phyloP scores from a whole-genome alignment of 2,113 vertebrate genomes.

The Electrona antarctica region DNA sequence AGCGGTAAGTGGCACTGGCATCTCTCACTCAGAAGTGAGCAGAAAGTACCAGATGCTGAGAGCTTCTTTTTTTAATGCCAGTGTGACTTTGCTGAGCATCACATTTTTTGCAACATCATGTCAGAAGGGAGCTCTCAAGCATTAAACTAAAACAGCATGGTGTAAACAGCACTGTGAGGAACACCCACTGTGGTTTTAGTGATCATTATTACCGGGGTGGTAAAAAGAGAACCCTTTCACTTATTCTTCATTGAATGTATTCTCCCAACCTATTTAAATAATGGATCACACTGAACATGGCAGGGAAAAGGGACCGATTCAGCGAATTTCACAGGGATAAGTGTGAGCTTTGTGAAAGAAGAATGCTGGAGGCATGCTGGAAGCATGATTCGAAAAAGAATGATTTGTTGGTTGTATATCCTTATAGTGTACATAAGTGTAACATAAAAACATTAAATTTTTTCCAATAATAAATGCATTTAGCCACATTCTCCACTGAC shows the following conservation, averaged over 20 bases:
- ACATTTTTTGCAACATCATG: not conserved
- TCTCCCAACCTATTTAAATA: constrained; percentile 6
- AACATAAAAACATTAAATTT: too few species aligned
- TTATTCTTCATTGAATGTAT: not conserved
- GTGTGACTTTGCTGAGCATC: constrained; percentile 10
- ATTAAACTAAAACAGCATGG: not conserved
- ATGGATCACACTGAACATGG: constrained; percentile 21
- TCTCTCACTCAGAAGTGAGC: constrained; percentile 11
- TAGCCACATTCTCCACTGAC: too few species aligned
- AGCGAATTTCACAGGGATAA: constrained; percentile 8
- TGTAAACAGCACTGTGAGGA: constrained; percentile 11
- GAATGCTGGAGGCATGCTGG: too few species aligned
- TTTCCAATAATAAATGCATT: too few species aligned
- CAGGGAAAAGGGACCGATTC: not conserved
- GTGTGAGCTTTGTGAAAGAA: constrained; percentile 8
- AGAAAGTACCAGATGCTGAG: constrained; percentile 6
- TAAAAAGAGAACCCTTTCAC: not conserved
- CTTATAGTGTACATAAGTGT: too few species aligned
- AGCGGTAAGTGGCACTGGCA: constrained; percentile 38
- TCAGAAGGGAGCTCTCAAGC: not conserved
- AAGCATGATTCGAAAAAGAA: constrained; percentile 11
- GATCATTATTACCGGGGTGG: not conserved
- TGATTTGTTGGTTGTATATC: not conserved
- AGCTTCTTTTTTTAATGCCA: not conserved
- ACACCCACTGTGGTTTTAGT: not conserved